phyloP scores from a whole-genome alignment of 2,888 invertebrate genomes.

The Cryptophagus acutangulus region DNA sequence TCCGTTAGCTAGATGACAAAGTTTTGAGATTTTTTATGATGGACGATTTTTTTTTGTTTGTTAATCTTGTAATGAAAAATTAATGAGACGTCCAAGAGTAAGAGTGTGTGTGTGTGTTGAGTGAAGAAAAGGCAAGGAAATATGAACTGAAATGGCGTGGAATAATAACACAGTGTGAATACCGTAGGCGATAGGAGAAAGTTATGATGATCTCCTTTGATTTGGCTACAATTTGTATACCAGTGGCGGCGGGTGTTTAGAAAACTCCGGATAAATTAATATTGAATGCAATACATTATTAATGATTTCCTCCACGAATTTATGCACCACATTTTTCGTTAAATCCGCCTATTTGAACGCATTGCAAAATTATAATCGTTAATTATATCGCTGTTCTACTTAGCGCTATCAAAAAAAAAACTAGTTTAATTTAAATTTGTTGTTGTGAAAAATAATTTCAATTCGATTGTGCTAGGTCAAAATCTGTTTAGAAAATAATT shows the following conservation, averaged over 20 bases:
- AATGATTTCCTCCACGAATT: no score
- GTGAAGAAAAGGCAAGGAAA: constrained; percentile 16
- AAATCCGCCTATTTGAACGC: no score
- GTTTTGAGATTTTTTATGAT: no score
- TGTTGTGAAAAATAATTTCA: no score
- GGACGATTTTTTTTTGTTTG: constrained; percentile 1
- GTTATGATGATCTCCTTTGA: constrained; percentile 38
- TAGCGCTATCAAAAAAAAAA: no score
- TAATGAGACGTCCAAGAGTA: constrained; percentile 23
- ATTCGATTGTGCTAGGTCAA: no score
- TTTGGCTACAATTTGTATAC: constrained; percentile 23
- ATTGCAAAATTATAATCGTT: no score
- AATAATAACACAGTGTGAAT: constrained; percentile 31
- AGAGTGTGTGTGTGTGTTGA: constrained; percentile 7
- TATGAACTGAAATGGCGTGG: constrained; percentile 21
- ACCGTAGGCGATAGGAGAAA: constrained; percentile 37
- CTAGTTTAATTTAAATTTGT: no score
- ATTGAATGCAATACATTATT: constrained; percentile 6
- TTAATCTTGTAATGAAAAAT: constrained; percentile 21
- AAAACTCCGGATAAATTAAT: constrained; percentile 3
- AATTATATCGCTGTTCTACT: no score
- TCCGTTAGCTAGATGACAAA: no score
- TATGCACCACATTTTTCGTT: no score
- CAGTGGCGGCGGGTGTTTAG: constrained; percentile 15
- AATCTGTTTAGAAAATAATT: no score